phyloP scores from a whole-genome alignment of 1,140 invertebrate species.

The Halesus radiatus region DNA sequence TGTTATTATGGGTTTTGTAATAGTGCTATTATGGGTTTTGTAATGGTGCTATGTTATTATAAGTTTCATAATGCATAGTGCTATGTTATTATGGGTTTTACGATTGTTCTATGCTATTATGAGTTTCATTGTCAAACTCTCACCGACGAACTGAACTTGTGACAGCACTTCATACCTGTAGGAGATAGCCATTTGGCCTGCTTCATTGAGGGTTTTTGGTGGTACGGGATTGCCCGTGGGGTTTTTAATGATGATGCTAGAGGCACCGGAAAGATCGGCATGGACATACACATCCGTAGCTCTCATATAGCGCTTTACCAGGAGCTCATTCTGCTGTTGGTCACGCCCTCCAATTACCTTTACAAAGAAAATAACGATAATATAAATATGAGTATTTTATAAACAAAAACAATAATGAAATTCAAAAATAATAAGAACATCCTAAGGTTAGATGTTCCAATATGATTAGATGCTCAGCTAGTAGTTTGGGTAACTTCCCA shows the following conservation, averaged over 20 bases:
- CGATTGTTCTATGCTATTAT: no score
- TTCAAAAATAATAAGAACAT: background rate
- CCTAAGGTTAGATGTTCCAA: no score
- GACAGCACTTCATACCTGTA: slow-evolving; percentile 77
- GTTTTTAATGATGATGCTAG: slow-evolving; percentile 96
- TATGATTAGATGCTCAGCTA: no score
- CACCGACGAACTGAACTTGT: background rate
- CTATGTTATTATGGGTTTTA: no score
- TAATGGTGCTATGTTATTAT: no score
- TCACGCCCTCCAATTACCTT: slow-evolving; percentile 94
- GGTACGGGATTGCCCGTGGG: slow-evolving; percentile 79
- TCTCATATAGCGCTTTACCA: slow-evolving; percentile 95
- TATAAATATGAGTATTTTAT: background rate
- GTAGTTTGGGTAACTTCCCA: no score
- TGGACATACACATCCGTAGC: slow-evolving; percentile 90
- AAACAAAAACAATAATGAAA: background rate
- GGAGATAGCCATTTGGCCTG: slow-evolving; percentile 96
- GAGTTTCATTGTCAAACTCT: no score
- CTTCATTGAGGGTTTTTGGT: slow-evolving; percentile 96
- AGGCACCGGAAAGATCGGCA: slow-evolving; percentile 96
- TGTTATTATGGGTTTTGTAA: no score
- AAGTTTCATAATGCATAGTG: no score
- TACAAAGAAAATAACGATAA: slow-evolving; percentile 58
- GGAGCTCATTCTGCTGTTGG: slow-evolving; percentile 97
- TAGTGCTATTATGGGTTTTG: no score